Evolutionary conservation across 2,888 invertebrate species (phyloP).

Genomic region (Agonopterix subpropinquella): DNA sequence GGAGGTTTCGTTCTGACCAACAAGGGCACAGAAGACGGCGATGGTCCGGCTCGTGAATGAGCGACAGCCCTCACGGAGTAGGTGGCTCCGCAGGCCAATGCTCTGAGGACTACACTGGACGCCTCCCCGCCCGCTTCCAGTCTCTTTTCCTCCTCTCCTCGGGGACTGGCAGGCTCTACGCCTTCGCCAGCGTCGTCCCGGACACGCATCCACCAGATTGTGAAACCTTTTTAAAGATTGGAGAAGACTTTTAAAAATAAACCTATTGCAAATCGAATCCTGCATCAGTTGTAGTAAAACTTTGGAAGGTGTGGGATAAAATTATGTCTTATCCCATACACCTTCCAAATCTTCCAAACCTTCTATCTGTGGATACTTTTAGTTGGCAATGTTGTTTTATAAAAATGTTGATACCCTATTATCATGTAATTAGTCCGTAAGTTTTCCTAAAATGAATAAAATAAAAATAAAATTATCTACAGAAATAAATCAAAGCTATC

Average conservation of each 20-base stretch:
- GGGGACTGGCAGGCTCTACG: conserved; percentile 34
- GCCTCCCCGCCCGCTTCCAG: conserved; percentile 61
- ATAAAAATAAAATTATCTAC: no score
- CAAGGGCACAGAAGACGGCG: conserved; percentile 50
- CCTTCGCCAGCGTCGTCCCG: conserved; percentile 55
- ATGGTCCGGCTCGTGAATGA: conserved; percentile 59
- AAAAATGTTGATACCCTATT: no score
- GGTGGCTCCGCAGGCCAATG: conserved; percentile 56
- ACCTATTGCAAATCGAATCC: no score
- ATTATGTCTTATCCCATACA: no score
- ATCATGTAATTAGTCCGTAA: no score
- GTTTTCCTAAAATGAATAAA: no score
- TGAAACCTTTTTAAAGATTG: conserved; percentile 22
- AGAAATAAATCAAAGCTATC: no score
- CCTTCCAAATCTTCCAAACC: no score
- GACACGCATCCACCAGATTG: conserved; percentile 61
- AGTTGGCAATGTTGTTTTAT: no score
- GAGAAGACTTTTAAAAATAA: not conserved
- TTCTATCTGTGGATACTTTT: no score
- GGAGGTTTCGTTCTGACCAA: conserved; percentile 64
- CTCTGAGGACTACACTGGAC: conserved; percentile 44
- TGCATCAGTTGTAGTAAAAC: no score
- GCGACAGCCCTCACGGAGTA: conserved; percentile 62
- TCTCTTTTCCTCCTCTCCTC: conserved; percentile 53
- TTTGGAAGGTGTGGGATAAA: no score